These are phyloP conservation scores for Cosmia pyralina DNA, from an alignment of 2,888 invertebrate genomes.

Conservation along the genomic window DNA sequence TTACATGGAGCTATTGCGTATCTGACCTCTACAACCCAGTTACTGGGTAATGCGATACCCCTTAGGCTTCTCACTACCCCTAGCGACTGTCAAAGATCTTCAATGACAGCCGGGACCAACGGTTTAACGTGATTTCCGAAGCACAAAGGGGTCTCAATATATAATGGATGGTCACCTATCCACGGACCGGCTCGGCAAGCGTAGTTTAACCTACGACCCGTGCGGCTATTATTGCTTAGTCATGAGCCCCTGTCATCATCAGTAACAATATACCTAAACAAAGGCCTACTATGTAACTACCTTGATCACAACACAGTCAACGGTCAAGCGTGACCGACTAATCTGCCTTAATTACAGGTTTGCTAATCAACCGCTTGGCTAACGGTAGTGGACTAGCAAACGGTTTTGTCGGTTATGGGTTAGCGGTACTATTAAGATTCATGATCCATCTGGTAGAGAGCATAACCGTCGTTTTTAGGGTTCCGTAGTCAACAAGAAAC, in stretches of 20 bases:
- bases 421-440: slow-evolving; percentile 26
- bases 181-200: not conserved
- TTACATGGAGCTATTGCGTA: no score
- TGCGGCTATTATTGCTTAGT: not conserved
- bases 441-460: slow-evolving; percentile 1
- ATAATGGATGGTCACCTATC: not conserved
- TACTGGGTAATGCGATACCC: no score
- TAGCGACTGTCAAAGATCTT: not conserved
- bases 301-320: slow-evolving; percentile 8
- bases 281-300: no score
- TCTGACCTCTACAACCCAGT: no score
- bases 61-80: not conserved
- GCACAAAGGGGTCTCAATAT: not conserved
- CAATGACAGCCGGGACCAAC: not conserved
- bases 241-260: not conserved
- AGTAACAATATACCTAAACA: no score
- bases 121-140: not conserved
- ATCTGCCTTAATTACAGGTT: slow-evolving; percentile 44
- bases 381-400: slow-evolving; percentile 10
- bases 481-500: no score
- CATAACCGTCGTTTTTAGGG: not conserved
- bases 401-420: not conserved
- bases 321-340: slow-evolving; percentile 27
- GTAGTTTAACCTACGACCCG: not conserved
- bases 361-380: slow-evolving; percentile 20